Base-by-base conservation (phyloP, 2,113 vertebrate species). In the Cacatua alba region DNA sequence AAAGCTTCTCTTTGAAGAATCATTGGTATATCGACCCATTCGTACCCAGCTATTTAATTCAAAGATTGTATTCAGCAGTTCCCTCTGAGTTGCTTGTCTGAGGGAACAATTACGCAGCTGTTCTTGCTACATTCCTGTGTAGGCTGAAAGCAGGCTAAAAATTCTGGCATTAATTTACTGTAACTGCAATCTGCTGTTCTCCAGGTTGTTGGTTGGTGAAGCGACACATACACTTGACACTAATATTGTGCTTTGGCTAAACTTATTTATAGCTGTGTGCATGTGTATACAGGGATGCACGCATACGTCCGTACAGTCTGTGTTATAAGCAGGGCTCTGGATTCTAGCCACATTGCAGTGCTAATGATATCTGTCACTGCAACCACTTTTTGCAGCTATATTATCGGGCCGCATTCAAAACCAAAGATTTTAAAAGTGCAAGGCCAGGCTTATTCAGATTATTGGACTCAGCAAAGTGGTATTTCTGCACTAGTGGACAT, bases 91-190 rank as follows among this genome's bases (percentile, higher is more conserved):
- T 81, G 67, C 46, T 69, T 52, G 62, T 95, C 85, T 1, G 3
- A 92, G 55, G 77, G 91, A 95, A 96, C 92, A 97, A 94, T 95
- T 95, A 83, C 2, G 0, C 97, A 97, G 95, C 95, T 97, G 96
- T 96, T 97, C 83, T 68, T 72, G 70, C 82, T 64, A 14, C 94
- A 79, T 96, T 95, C 71, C 91, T 96, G 95, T 43, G 93, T 63
- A 89, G 94, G 95, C 93, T 51, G 88, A 90, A 79, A 91, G 85
- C 76, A n/a, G 78, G 1, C 69, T 70, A 72, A 85, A 96, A 94
- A 92, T 85, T n/a, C 92, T 82, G 90, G 48, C 76, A 57, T 76
- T 80, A n/a, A 86, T 84, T 90, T 92, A 72, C 90, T 92, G 67
- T 72, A 70, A 87, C 79, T 77, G 53, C 88, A 81, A 57, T 90